Evolutionary conservation across 2,888 invertebrate species (phyloP), one percentile per base, ranked within the genome.

Genomic region (Clistopyga incitator): DNA sequence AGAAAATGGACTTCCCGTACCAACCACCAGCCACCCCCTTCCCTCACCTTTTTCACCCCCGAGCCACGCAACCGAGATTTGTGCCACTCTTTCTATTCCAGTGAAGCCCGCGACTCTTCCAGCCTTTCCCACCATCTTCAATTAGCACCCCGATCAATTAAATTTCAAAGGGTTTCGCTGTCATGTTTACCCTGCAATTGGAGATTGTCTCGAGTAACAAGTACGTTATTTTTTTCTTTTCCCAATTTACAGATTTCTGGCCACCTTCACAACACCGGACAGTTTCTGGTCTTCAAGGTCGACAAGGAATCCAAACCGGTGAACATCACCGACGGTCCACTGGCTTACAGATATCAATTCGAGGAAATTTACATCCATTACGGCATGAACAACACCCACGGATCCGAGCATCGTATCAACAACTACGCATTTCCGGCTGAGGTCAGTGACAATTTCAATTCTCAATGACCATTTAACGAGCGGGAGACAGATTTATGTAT

Each of bases 371-470:
- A 98, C 94, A 97, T 98, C 92, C 99, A 99, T 94, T 99, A 98
- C 92, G 98, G 98, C 45, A 96, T 96, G 88, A 97, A 97, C 87
- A 97, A 99, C 91, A 96, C 96, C 88, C 95, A 97, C 87, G 99
- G 99, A 18, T 99, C 99, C 0, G 99, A 99, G 93, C 99, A 99
- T 93, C 97, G 96, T 90, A 97, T 99, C 87, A 98, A 98, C 89
- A 98, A 98, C 85, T 97, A 98, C 90, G 96, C 98, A 59, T 99
- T 99, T 94, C 99, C 99, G 34, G 99, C 98, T 79, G 99, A 99
- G 96, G 99, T 99, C 92, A 95, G 90, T 88, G 4, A 11, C 2
- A 45, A 45, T 47, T 47, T 3, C 15, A 3, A 47, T 47, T 47
- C 3, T 3, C 15, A n/a, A 13, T 15, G 18, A 8, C 8, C 25